phyloP scores from a whole-genome alignment of 1,140 invertebrate species.

The Tetramorium simillimum region DNA sequence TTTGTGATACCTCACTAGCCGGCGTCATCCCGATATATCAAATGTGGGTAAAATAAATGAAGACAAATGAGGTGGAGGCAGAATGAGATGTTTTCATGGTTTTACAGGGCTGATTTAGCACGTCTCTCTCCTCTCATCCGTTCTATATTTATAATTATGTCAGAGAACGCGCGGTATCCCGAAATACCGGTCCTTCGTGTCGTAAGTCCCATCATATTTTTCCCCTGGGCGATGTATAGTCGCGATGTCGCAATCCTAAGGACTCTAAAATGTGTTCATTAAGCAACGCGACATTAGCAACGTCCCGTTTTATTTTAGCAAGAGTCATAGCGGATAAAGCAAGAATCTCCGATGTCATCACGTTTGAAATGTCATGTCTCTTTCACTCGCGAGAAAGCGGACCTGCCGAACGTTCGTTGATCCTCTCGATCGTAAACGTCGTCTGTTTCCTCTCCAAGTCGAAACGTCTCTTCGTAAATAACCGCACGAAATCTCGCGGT shows the following conservation, averaged over 20 bases:
- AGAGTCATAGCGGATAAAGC: background rate
- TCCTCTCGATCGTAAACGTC: slow-evolving; percentile 73
- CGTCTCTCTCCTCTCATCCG: slow-evolving; percentile 66
- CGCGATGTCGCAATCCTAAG: background rate
- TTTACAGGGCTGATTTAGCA: slow-evolving; percentile 72
- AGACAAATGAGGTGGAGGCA: slow-evolving; percentile 19
- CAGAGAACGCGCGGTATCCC: slow-evolving; percentile 57
- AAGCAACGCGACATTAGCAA: slow-evolving; percentile 21
- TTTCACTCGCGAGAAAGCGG: slow-evolving; percentile 65
- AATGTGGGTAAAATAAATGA: slow-evolving; percentile 8
- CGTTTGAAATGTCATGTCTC: slow-evolving; percentile 27
- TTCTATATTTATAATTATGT: slow-evolving; percentile 79
- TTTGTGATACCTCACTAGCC: background rate
- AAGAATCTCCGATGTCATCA: slow-evolving; percentile 12
- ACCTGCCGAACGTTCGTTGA: slow-evolving; percentile 73
- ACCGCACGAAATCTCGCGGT: slow-evolving; percentile 64
- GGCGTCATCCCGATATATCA: background rate
- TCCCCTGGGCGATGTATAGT: background rate
- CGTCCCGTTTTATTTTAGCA: background rate
- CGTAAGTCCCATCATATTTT: slow-evolving; percentile 6
- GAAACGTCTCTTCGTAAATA: slow-evolving; percentile 71
- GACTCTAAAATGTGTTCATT: slow-evolving; percentile 5
- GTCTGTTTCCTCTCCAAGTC: slow-evolving; percentile 63
- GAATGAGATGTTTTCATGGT: slow-evolving; percentile 38
- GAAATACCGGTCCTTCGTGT: slow-evolving; percentile 53